A percentile compares a stretch with the other conserved stretches of the same genome.
Evolutionary conservation across 2,888 invertebrate species (phyloP).

Genomic region (Plagodis dolabraria): DNA sequence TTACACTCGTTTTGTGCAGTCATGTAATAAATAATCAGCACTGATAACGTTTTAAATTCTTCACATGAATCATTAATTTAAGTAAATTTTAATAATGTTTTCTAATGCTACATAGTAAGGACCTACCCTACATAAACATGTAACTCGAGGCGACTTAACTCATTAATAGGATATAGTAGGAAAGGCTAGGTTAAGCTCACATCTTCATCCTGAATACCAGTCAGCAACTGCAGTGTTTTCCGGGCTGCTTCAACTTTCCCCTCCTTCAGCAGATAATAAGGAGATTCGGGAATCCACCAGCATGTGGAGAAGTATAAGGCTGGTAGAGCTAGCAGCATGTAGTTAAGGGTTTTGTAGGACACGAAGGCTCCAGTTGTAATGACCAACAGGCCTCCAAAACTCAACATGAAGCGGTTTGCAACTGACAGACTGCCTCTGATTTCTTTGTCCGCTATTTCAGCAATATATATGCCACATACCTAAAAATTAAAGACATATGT

Average conservation of each 20-base stretch:
- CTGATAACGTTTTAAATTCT: no score
- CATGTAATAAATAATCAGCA: no score
- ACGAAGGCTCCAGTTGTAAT: slow-evolving; percentile 68
- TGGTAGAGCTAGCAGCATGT: slow-evolving; percentile 71
- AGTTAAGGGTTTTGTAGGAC: slow-evolving; percentile 64
- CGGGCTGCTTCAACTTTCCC: slow-evolving; percentile 71
- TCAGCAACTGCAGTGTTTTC: slow-evolving; percentile 62
- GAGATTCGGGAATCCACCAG: slow-evolving; percentile 85
- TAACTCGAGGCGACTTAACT: neutral
- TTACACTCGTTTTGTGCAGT: no score
- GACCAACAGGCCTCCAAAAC: slow-evolving; percentile 66
- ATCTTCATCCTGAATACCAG: slow-evolving; percentile 57
- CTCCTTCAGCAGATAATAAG: slow-evolving; percentile 83
- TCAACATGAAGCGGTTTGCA: slow-evolving; percentile 59
- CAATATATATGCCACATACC: slow-evolving; percentile 70
- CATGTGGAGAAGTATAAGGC: slow-evolving; percentile 74
- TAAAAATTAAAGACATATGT: slow-evolving; percentile 46
- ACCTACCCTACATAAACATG: no score
- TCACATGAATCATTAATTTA: no score
- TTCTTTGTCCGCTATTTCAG: slow-evolving; percentile 74
- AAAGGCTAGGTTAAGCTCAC: slow-evolving; percentile 38
- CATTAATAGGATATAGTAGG: neutral
- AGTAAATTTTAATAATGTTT: no score
- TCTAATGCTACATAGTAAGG: no score
- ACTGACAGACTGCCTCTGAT: slow-evolving; percentile 65